Conservation (phyloP, 2,797 vertebrate genomes). For the Lithobates sylvaticus region DNA sequence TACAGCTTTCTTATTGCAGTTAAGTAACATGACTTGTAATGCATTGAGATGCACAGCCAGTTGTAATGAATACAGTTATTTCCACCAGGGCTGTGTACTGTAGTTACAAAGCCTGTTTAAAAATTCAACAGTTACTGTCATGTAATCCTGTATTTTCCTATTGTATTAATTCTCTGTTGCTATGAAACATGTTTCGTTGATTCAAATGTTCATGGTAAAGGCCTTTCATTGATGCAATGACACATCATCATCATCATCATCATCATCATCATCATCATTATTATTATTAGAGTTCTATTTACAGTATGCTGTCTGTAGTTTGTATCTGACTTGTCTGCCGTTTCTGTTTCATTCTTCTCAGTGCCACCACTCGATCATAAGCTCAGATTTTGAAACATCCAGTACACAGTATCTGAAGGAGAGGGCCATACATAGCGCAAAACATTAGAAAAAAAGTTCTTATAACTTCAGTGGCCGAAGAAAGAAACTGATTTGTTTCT, state of each 20-base stretch:
- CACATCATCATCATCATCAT: background rate
- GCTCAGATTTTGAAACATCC: too few relatives aligned
- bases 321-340: background rate
- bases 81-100: constrained; percentile 5
- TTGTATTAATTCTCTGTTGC: constrained; percentile 12
- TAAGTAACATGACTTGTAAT: too few relatives aligned
- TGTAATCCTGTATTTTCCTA: constrained; percentile 20
- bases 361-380: too few relatives aligned
- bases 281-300: background rate
- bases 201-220: background rate
- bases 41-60: too few relatives aligned
- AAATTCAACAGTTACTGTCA: constrained; percentile 30
- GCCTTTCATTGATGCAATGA: background rate
- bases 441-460: too few relatives aligned
- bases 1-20: too few relatives aligned
- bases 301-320: background rate
- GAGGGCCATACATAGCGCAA: too few relatives aligned
- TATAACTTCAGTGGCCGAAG: too few relatives aligned
- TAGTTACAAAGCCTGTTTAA: constrained; percentile 32
- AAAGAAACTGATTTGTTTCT: too few relatives aligned
- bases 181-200: constrained; percentile 1
- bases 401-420: too few relatives aligned
- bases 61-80: constrained; percentile 47
- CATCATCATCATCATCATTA: background rate
- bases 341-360: background rate